Base-by-base conservation (phyloP, 2,113 vertebrate genomes). In the Misgurnus mizolepis region DNA sequence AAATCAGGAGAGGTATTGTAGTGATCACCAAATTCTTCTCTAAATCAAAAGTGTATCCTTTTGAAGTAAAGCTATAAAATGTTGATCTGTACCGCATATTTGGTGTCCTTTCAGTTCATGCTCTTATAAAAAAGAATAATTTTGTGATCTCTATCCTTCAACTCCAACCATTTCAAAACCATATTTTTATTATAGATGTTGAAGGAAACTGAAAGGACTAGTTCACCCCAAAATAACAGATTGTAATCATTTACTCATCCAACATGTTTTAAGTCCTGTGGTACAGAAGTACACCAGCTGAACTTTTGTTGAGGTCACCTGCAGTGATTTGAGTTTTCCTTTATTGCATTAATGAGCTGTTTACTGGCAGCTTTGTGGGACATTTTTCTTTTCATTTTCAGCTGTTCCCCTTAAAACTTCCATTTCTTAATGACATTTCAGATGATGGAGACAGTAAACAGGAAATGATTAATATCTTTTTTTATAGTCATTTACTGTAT, bases 381-480 rank as follows among this genome's bases (percentile, higher is more conserved):
- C 1, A 15, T 50, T 34, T 67, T 69, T 14, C 18, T 3, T 50
- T 45, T 45, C 69, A 7, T 72, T 17, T 72, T 72, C 9, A 58
- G 50, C 5, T 53, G 17, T 72, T 55, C 5, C 6, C 6, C 4
- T 41, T 72, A 0, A 34, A 39, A 43, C 39, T 58, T 56, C 39
- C 50, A 58, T 39, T 22, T 58, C 69, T 40, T 72, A 72, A 41
- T 41, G 39, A 72, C 34, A 72, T 58, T 72, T 72, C 34, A 56
- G 53, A 56, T 4, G 15, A 40, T 6, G 39, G 39, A 58, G n/a
- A 17, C 47, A 39, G 53, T 39, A 72, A 58, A 56, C 69, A 58
- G 53, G 69, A 72, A 72, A 39, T 58, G 39, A 56, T 72, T 72
- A 14, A 72, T 58, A 39, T 43, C 3, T 72, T 58, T 71, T n/a